Evolutionary conservation across 2,797 vertebrate genomes (phyloP), one percentile per base, ranked within the genome.

Genomic region (Sebastolobus alascanus): DNA sequence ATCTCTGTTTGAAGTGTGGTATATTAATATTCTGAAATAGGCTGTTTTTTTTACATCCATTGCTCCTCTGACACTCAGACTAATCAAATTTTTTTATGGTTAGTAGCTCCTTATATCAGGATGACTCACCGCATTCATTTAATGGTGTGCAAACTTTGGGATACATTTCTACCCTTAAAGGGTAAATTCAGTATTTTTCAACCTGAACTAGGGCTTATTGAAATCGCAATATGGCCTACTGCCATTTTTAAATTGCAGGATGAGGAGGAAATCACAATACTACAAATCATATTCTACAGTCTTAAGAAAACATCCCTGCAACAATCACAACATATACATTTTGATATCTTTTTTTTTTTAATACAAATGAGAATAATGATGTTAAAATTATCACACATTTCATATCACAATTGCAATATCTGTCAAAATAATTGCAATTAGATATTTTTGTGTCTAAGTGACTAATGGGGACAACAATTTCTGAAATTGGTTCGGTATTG

Each of bases 111-210:
- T 72, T 31, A 12, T 56, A 18, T 27, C 68, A 66, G 43, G 40
- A 46, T 87, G 60, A 78, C 25, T 59, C 8, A n/a, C 29, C 38
- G 16, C 16, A 50, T 72, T 52, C 2, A 46, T 76, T 79, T 56
- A 60, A 64, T 13, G 16, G 13, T 40, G 29, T 29, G 20, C 38
- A 67, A 43, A 68, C 64, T 63, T 63, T 63, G 4, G 4, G 27
- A 60, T 37, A 1, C 33, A 22, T 64, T 50, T 74, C 16, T 18
- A 2, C 16, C 20, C 4, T 25, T 6, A 18, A 9, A 46, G 43
- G 43, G 43, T 46, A 46, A 46, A 46, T 46, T 46, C 18, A 18
- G 16, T 46, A 46, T 0, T 46, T 56, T 56, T 20, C 46, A 50
- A 20, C 18, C 46, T 50, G 46, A 20, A 50, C 2, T 50, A 50